Evolutionary conservation across 1,140 invertebrate species (phyloP).

Genomic region (Diorhabda sublineata): DNA sequence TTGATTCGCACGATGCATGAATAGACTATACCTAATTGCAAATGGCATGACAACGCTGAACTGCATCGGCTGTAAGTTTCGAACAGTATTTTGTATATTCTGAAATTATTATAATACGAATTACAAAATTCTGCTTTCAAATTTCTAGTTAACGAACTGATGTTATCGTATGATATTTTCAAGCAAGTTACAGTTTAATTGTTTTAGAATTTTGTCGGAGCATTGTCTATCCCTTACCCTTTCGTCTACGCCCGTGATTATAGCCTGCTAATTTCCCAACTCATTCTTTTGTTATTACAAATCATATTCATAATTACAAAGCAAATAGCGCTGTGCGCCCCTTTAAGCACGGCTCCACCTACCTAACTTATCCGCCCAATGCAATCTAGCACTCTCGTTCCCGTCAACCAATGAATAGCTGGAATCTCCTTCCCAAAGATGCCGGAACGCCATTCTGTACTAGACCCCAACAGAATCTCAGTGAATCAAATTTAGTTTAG

Average conservation of each 20-base stretch:
- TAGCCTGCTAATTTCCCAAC: constrained; percentile 45
- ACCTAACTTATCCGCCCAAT: constrained; percentile 27
- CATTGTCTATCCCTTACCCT: constrained; percentile 29
- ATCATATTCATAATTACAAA: constrained; percentile 50
- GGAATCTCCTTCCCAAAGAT: constrained; percentile 18
- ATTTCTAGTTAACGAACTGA: too few relatives aligned
- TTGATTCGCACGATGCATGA: too few relatives aligned
- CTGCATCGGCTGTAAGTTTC: too few relatives aligned
- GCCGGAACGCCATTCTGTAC: constrained; percentile 38
- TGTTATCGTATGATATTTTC: too few relatives aligned
- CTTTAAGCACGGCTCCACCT: constrained; percentile 33
- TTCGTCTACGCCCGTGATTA: constrained; percentile 40
- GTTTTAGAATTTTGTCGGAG: not conserved
- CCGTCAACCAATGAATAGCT: constrained; percentile 24
- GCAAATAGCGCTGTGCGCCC: constrained; percentile 40
- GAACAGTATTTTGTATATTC: too few relatives aligned
- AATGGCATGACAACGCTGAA: too few relatives aligned
- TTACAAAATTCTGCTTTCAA: too few relatives aligned
- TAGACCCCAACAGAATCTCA: constrained; percentile 28
- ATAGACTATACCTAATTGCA: too few relatives aligned
- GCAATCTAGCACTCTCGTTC: constrained; percentile 11
- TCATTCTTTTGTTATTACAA: constrained; percentile 48
- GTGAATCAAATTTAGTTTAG: constrained; percentile 38
- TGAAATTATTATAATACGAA: too few relatives aligned
- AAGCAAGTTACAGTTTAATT: too few relatives aligned